Evolutionary conservation across 2,888 invertebrate species (phyloP), one percentile per base, ranked within the genome.

Genomic region (Caenorhabditis drosophilae): DNA sequence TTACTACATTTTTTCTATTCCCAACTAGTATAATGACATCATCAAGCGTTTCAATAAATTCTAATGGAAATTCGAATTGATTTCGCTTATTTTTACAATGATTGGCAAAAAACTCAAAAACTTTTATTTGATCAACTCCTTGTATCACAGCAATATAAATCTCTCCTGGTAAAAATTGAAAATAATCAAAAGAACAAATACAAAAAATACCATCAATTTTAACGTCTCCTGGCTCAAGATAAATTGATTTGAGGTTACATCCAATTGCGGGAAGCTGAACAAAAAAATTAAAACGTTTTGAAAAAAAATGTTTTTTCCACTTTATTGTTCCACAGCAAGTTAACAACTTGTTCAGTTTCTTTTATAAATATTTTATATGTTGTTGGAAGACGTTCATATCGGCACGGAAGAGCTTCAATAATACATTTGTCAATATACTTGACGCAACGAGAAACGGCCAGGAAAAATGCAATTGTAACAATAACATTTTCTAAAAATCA

Each of bases 331-430:
- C 50, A 9, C 7, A 51, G 53, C 11, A 46, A n/a, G 34, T 61
- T 57, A 26, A 49, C 41, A 31, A 67, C 42, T 23, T 49, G 31
- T 15, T 50, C 49, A 1, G 57, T 47, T 18, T 61, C 56, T 9
- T 67, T 50, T n/a, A 61, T 11, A n/a, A 67, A 67, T 18, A 60
- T 15, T 20, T 57, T 52, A 47, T 61, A 61, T 7, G 67, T 67
- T 16, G 20, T 36, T n/a, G 67, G 67, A 16, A 59, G 45, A 22
- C 40, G 45, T 20, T 42, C 41, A 49, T 49, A 67, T 9, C 67
- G 52, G 16, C 50, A 49, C 7, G 45, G 60, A 25, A 67, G 46
- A 0, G 67, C 56, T 22, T 67, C 67, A 6, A 40, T 18, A 9
- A 67, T 22, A 34, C 60, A 67, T 9, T 61, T 51, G 22, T 34